These are phyloP conservation scores for Varecia variegata DNA, from an alignment of 2,797 vertebrate species.

Conservation along the genomic window DNA sequence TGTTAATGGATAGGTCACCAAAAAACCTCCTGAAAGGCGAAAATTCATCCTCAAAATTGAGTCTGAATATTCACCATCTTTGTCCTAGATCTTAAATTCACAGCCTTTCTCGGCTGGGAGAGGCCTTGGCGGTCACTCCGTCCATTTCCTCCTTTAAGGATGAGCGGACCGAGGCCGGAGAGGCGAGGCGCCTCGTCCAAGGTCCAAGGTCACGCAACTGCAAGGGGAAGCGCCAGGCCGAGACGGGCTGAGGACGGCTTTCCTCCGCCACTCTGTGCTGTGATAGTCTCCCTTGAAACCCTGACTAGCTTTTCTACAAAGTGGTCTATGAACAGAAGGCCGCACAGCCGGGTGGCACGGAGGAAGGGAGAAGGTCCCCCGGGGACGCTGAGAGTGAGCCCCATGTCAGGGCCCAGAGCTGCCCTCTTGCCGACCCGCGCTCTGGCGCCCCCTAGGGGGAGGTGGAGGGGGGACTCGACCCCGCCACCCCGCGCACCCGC, in stretches of 20 bases:
- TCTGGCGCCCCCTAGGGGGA: neutral
- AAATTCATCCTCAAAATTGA: neutral
- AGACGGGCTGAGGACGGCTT: neutral
- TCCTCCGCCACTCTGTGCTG: neutral
- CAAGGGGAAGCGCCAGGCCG: neutral
- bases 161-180: neutral
- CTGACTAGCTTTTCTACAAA: neutral
- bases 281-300: neutral
- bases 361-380: neutral
- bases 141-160: neutral
- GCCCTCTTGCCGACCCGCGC: neutral
- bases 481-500: neutral
- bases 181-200: neutral
- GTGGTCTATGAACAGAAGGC: neutral
- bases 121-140: neutral
- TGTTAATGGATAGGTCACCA: neutral
- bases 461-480: fast-evolving
- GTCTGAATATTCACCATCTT: neutral
- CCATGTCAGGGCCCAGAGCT: neutral
- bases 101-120: neutral
- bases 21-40: neutral
- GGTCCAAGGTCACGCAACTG: neutral
- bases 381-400: too few species aligned
- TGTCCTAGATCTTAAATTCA: neutral
- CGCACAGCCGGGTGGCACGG: fast-evolving